These are phyloP conservation scores for Mystacornis crossleyi DNA, from an alignment of 2,113 vertebrate genomes.

Conservation along the genomic window DNA sequence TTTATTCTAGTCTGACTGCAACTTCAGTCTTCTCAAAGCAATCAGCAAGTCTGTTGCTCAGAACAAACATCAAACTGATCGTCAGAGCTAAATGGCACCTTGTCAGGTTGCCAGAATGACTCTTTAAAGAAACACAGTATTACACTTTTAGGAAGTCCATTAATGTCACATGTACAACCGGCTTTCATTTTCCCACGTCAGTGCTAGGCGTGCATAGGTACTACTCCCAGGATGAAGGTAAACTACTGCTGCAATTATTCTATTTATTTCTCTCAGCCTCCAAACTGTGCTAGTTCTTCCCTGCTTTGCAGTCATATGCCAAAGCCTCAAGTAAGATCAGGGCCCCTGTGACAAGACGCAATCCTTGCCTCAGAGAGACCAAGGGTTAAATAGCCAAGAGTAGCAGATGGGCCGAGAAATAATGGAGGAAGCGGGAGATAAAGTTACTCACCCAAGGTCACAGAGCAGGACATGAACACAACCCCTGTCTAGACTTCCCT, in stretches of 20 bases:
- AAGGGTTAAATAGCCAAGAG: background rate
- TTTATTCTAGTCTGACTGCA: background rate
- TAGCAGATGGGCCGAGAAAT: background rate
- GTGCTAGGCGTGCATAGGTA: rapidly evolving
- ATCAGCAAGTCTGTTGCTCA: background rate
- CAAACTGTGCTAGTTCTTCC: background rate
- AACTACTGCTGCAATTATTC: background rate
- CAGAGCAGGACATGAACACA: background rate
- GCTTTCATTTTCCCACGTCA: background rate
- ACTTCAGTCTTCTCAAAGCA: background rate
- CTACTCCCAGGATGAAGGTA: background rate
- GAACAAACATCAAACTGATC: background rate
- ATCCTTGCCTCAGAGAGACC: background rate
- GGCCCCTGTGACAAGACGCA: background rate
- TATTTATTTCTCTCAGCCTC: background rate
- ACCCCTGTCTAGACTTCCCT: background rate
- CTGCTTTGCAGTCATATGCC: background rate
- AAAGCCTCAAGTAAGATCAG: background rate
- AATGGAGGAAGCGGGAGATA: background rate
- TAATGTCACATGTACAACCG: background rate
- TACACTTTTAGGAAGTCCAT: background rate
- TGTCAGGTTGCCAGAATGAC: background rate
- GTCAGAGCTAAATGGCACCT: background rate
- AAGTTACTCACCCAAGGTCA: background rate
- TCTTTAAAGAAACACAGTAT: background rate